Evolutionary conservation across 2,113 vertebrate species (phyloP), one percentile per base, ranked within the genome.

Genomic region (Paramisgurnus dabryanus): DNA sequence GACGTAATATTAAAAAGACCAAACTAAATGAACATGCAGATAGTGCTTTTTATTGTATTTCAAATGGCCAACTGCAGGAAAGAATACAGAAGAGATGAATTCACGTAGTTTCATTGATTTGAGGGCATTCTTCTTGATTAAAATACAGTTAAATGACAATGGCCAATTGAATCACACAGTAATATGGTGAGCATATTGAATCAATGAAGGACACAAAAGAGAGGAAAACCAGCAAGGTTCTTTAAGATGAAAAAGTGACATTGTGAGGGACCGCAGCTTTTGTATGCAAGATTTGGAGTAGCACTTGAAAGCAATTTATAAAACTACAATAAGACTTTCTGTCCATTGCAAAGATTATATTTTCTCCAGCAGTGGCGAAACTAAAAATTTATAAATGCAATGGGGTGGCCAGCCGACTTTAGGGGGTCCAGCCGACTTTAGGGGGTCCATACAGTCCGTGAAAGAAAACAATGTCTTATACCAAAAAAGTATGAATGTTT

Each of bases 221-320:
- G 78, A 61, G 47, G 55, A 75, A 47, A 61, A 6, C 53, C 55
- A 43, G 55, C 7, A 45, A 77, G 43, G 63, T 34, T 58, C 83
- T 84, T 89, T 88, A 86, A 85, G 87, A 83, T 80, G 84, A 82
- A 6, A 67, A 70, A 47, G 12, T 84, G 7, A 67, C 50, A n/a
- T 84, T 85, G 82, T 84, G 88, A 90, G 90, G 89, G 87, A 68
- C 64, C 61, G 68, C 17, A 60, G 47, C 41, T 71, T 13, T 60
- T 6, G 12, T 34, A 67, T 55, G 40, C 34, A 65, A 58, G 67
- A 40, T 76, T 64, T 67, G 10, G 50, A 67, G 47, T 63, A 68
- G 49, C 58, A 65, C 49, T 66, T 34, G 0, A 34, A 15, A 3
- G 58, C 60, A 64, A 75, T 75, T 75, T 75, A 41, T 18, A 55